Conservation (phyloP, 2,888 invertebrate species). For the Nymphalis c-album region DNA sequence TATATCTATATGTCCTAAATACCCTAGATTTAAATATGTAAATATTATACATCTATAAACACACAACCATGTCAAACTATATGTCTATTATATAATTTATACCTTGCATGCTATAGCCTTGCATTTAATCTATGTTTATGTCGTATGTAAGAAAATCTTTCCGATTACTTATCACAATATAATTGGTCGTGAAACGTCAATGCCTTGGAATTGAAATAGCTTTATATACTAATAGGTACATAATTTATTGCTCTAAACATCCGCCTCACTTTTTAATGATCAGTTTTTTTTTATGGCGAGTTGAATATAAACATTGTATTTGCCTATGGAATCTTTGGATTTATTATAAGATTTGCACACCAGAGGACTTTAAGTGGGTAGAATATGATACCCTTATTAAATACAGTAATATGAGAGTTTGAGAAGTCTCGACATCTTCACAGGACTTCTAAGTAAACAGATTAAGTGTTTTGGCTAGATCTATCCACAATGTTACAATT, state of each 20-base stretch:
- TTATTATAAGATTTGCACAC: no score
- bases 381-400: no score
- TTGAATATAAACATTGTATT: no score
- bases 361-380: no score
- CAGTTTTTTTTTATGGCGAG: no score
- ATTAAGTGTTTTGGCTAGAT: no score
- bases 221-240: not conserved
- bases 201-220: slow-evolving; percentile 4
- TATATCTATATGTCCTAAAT: not conserved
- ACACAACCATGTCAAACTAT: not conserved
- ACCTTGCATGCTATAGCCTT: no score
- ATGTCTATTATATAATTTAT: not conserved
- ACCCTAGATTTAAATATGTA: not conserved
- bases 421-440: no score
- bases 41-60: not conserved
- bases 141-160: slow-evolving; percentile 9
- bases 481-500: no score
- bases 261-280: not conserved
- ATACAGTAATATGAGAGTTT: no score
- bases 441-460: no score
- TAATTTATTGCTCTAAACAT: not conserved
- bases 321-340: no score
- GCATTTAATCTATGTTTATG: slow-evolving; percentile 19
- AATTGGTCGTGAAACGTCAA: slow-evolving; percentile 8
- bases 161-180: slow-evolving; percentile 14